Evolutionary conservation across 2,888 invertebrate species (phyloP), one percentile per base, ranked within the genome.

Genomic region (Entomobrya proxima): DNA sequence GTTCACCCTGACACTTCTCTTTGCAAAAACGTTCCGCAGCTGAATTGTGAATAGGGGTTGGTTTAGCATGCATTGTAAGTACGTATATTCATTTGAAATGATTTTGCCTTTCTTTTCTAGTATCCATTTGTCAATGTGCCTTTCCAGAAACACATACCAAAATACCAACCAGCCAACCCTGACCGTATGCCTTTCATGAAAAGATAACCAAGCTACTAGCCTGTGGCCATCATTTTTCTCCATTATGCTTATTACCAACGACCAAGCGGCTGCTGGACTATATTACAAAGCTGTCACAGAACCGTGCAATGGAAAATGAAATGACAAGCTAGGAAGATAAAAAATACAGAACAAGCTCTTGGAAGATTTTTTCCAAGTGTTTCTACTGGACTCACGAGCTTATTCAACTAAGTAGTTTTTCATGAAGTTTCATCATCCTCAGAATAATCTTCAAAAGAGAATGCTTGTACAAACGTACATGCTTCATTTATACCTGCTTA

Each of bases 251-350:
- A n/a, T n/a, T 69, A 40, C n/a, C 55, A 27, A 55, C 55, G 27
- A 7, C 6, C 6, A 9, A 27, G 55, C 27, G 6, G 47, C 55
- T 32, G 21, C 40, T 69, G 67, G 67, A 40, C 67, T 44, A 40
- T 67, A 35, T 69, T 69, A 69, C 67, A 69, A 32, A 69, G 67
- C 67, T 69, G 67, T 69, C 67, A 69, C 67, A 69, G 37, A 40
- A 3, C 11, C 67, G 40, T 37, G 37, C 35, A 13, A 64, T 37
- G 32, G 64, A 37, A 37, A 32, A 64, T n/a, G 18, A 64, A 64
- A 15, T 32, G 64, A 64, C 64, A 64, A 55, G 55, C 18, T 21
- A 24, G 35, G 35, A 35, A 24, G 64, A 64, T 64, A 64, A 64
- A 61, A 64, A 35, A 35, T 18, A 9, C 15, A n/a, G 6, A 64